Evolutionary conservation across 2,113 vertebrate species (phyloP).

Genomic region (Sitta europaea): DNA sequence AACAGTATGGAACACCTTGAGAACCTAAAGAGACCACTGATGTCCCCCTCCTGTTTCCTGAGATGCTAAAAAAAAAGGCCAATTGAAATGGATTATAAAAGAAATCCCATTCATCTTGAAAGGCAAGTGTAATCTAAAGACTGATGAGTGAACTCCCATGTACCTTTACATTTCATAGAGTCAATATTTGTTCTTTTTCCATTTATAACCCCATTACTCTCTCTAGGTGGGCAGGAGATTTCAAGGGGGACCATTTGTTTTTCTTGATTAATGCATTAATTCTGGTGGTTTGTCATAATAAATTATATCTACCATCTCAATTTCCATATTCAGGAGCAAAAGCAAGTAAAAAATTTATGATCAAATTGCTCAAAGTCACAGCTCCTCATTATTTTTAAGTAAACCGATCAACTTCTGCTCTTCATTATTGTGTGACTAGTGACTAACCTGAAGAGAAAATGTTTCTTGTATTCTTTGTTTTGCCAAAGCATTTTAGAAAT

Average conservation of each 20-base stretch:
- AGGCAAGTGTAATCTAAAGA: constrained; percentile 17
- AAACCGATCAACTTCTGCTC: background rate
- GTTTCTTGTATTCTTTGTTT: background rate
- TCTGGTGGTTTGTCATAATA: constrained; percentile 3
- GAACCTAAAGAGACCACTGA: background rate
- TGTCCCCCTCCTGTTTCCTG: background rate
- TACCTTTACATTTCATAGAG: constrained; percentile 55
- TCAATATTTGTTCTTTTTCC: constrained; percentile 59
- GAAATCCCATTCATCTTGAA: constrained; percentile 16
- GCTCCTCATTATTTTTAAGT: constrained; percentile 5
- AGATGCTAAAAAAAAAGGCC: background rate
- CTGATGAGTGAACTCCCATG: constrained; percentile 33
- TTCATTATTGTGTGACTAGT: background rate
- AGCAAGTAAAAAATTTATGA: background rate
- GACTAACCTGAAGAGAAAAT: background rate
- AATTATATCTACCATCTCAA: background rate
- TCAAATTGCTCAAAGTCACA: background rate
- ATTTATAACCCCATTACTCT: constrained; percentile 59
- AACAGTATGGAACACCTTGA: background rate
- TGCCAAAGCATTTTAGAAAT: background rate
- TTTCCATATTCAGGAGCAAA: background rate
- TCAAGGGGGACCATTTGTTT: constrained; percentile 10
- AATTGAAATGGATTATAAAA: background rate
- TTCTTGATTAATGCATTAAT: constrained; percentile 32
- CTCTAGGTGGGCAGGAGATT: constrained; percentile 34